Base-by-base conservation (phyloP, 2,888 invertebrate genomes). In the Cerastis leucographa region DNA sequence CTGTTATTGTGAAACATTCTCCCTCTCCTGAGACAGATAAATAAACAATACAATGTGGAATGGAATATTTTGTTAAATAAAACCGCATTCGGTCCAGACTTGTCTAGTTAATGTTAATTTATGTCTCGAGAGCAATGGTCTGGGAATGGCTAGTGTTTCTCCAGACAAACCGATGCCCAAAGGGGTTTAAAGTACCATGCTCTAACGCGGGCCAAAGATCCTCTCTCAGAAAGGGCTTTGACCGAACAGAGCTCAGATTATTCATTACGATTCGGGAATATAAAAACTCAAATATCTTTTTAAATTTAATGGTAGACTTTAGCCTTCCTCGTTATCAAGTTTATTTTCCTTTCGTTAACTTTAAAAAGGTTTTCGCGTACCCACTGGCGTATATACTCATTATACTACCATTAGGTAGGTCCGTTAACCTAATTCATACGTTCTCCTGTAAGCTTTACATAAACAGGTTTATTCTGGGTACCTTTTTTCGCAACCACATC, bases 71-170 rank as follows among this genome's bases (percentile, higher is more conserved):
- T 61, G 70, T 72, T 70, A 68, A 84, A 76, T 64, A 66, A 78
- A 84, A 75, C 42, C 69, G 49, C 72, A 67, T 81, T 78, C 61
- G 76, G 73, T 78, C 78, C 72, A 77, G 75, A 80, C 64, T 62
- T 73, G 78, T 80, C 83, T 74, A 84, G 80, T 83, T 81, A 71
- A 84, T 82, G 86, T 65, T 82, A 83, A 87, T 87, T 85, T 72
- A 76, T 80, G 82, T 84, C 68, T 70, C 46, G 73, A 76, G 86
- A 81, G 84, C 85, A 87, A 89, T 77, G 84, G 44, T 77, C 87
- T 80, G 76, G 72, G 69, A 80, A 81, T 73, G 75, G 73, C 76
- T 76, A 67, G 73, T 64, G 69, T 67, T 77, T 76, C 71, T 80
- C 83, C 71, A 79, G 83, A 81, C 80, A 85, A 85, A 87, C 72